These are phyloP conservation scores for Pangasius djambal DNA, from an alignment of 2,797 vertebrate species.

Conservation along the genomic window DNA sequence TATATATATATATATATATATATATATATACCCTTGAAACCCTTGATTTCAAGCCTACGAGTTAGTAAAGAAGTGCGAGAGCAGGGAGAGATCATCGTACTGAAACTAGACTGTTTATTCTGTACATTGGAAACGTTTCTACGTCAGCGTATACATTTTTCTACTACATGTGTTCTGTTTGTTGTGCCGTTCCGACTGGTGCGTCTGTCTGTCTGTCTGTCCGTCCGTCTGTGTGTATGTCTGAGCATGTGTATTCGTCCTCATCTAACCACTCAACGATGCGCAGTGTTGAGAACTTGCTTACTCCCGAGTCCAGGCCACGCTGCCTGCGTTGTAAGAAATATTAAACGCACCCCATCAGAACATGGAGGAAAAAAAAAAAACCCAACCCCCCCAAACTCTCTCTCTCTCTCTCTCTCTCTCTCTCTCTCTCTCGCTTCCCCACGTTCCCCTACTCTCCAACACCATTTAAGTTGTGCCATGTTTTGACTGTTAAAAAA, in stretches of 20 bases:
- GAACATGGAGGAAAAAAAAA: slow-evolving; percentile 40
- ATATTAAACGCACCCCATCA: slow-evolving; percentile 49
- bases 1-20: slow-evolving; percentile 29
- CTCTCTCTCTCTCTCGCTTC: slow-evolving; percentile 22
- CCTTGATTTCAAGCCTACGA: slow-evolving; percentile 24
- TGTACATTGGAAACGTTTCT: slow-evolving; percentile 36
- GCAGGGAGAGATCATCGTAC: slow-evolving; percentile 30
- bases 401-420: background rate
- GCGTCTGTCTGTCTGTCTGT: slow-evolving; percentile 19
- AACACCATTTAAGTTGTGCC: slow-evolving; percentile 59
- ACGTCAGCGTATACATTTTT: slow-evolving; percentile 34
- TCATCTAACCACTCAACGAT: slow-evolving; percentile 51
- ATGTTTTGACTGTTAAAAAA: slow-evolving; percentile 64
- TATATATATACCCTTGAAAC: slow-evolving; percentile 15
- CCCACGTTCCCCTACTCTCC: background rate
- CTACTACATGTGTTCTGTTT: slow-evolving; percentile 30
- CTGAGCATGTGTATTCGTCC: slow-evolving; percentile 51
- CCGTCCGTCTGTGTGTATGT: slow-evolving; percentile 34
- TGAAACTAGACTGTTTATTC: slow-evolving; percentile 42
- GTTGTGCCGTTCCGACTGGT: slow-evolving; percentile 47
- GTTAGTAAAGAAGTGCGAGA: slow-evolving; percentile 39
- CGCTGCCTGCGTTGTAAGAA: slow-evolving; percentile 58
- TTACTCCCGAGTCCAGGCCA: slow-evolving; percentile 47
- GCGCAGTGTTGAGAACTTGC: slow-evolving; percentile 47
- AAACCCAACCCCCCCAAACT: background rate